Conservation (phyloP, 1,140 invertebrate species). For the Samia ricini region DNA sequence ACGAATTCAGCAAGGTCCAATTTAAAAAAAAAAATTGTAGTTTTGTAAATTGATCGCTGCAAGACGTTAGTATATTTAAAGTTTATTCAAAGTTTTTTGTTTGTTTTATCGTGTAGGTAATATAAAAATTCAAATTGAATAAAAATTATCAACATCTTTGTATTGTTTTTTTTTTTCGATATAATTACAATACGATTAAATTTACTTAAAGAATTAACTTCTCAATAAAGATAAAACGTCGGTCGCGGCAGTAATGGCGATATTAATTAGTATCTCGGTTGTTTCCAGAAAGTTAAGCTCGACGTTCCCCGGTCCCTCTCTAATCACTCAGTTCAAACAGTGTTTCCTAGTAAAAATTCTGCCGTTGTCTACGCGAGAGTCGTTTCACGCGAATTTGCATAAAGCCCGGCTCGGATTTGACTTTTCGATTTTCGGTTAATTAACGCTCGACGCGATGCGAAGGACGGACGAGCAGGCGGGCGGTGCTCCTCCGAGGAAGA, state of each 20-base stretch:
- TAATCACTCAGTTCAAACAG: slow-evolving; percentile 59
- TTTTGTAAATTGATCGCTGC: too few species aligned
- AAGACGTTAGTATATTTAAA: too few species aligned
- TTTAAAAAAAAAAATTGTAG: too few species aligned
- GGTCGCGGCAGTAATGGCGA: slow-evolving; percentile 1
- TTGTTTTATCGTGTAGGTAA: too few species aligned
- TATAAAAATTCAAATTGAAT: too few species aligned
- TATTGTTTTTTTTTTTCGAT: too few species aligned
- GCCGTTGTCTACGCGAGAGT: slow-evolving; percentile 51
- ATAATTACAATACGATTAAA: too few species aligned
- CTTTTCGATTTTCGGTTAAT: slow-evolving; percentile 73
- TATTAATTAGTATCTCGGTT: not conserved
- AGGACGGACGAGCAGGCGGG: slow-evolving; percentile 7
- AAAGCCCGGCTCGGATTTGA: slow-evolving; percentile 57
- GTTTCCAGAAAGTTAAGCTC: slow-evolving; percentile 13
- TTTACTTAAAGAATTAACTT: slow-evolving; percentile 5
- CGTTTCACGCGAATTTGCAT: slow-evolving; percentile 64
- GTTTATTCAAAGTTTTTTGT: too few species aligned
- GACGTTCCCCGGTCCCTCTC: slow-evolving; percentile 23
- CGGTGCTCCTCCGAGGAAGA: slow-evolving; percentile 42
- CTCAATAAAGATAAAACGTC: not conserved
- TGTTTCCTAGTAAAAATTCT: slow-evolving; percentile 53
- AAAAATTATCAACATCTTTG: too few species aligned
- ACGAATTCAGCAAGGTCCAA: too few species aligned
- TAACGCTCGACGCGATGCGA: slow-evolving; percentile 53